Percentiles rank a stretch among this genome's conserved stretches.
Evolutionary conservation across 2,888 invertebrate species (phyloP).

Genomic region (Metellina segmentata): DNA sequence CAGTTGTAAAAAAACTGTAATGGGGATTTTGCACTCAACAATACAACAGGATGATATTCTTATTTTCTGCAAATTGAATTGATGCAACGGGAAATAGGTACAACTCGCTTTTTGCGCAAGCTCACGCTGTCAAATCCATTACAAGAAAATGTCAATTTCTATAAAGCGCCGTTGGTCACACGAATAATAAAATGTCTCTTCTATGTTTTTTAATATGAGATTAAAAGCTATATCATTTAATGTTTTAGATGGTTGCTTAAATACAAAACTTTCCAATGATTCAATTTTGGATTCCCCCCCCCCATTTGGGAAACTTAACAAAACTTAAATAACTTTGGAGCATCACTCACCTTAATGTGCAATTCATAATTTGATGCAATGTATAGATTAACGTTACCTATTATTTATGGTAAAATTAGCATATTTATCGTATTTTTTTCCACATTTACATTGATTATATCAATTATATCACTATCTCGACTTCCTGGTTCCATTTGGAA

Average conservation of each 20-base stretch:
- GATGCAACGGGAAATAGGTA: slow-evolving; percentile 19
- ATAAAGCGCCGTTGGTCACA: background rate
- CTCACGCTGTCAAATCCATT: background rate
- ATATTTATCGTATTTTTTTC: background rate
- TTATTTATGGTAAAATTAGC: background rate
- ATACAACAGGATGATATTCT: slow-evolving; percentile 4
- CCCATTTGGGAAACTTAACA: slow-evolving; percentile 25
- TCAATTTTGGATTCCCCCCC: slow-evolving; percentile 6
- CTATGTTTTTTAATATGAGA: background rate
- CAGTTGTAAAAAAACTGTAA: slow-evolving; percentile 16
- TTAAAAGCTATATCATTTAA: background rate
- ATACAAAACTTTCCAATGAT: background rate
- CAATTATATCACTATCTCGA: background rate
- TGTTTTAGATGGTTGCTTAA: background rate
- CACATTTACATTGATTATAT: background rate
- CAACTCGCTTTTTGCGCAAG: background rate
- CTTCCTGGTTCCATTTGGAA: background rate
- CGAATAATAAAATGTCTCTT: background rate
- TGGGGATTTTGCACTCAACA: background rate
- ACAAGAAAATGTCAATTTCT: background rate
- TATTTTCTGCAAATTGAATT: slow-evolving; percentile 11
- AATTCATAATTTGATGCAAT: background rate
- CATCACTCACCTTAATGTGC: background rate
- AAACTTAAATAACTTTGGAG: background rate
- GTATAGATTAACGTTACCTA: background rate